Evolutionary conservation across 2,888 invertebrate genomes (phyloP).

Genomic region (Temnothorax ravouxi): DNA sequence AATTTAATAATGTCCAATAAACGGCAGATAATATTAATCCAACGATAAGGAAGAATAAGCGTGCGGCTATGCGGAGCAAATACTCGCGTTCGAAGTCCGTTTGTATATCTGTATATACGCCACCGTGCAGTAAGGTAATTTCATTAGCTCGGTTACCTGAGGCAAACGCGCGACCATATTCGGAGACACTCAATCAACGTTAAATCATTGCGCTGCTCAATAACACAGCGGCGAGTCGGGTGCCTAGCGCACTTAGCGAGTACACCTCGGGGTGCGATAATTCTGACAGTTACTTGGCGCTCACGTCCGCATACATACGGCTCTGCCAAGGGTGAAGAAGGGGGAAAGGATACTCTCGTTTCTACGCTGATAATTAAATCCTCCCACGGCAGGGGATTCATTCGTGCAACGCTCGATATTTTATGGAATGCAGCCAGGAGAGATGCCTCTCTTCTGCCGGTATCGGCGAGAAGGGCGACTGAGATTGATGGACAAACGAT

Average conservation of each 20-base stretch:
- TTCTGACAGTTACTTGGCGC: conserved; percentile 63
- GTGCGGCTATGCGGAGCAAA: conserved; percentile 12
- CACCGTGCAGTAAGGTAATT: conserved; percentile 56
- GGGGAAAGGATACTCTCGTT: conserved; percentile 27
- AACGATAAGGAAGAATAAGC: conserved; percentile 11
- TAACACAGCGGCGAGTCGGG: conserved; percentile 60
- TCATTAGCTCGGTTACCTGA: conserved; percentile 59
- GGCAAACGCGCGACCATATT: conserved; percentile 71
- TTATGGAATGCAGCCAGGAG: conserved; percentile 43
- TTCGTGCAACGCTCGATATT: conserved; percentile 38
- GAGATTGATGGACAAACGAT: conserved; percentile 56
- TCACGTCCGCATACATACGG: conserved; percentile 7
- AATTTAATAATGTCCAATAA: conserved; percentile 26
- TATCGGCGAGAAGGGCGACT: conserved; percentile 22
- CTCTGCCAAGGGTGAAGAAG: conserved; percentile 22
- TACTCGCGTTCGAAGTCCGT: conserved; percentile 29
- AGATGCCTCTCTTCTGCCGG: not conserved
- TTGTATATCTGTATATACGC: not conserved
- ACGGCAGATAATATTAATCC: conserved; percentile 21
- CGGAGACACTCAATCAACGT: conserved; percentile 77
- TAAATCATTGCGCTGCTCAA: conserved; percentile 74
- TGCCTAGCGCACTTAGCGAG: conserved; percentile 28
- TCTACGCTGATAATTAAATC: conserved; percentile 74
- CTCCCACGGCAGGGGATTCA: conserved; percentile 46
- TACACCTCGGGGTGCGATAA: conserved; percentile 70